Conservation (phyloP, 2,888 invertebrate genomes). For the Drosophila hamatofila region DNA sequence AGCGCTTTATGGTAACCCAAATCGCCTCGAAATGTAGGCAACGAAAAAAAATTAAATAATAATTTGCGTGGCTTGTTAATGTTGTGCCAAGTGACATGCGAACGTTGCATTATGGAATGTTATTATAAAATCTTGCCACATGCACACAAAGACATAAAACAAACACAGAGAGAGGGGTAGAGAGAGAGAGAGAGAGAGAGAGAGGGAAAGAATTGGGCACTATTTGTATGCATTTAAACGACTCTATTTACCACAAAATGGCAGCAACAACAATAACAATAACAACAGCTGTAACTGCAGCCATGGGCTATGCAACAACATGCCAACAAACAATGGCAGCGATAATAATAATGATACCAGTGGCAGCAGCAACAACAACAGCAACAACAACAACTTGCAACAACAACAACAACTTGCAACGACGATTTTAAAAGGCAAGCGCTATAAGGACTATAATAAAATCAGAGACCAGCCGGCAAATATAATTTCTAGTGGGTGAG, state of each 20-base stretch:
- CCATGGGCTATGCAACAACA: conserved; percentile 52
- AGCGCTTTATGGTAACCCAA: background rate
- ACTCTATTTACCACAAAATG: conserved; percentile 82
- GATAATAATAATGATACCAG: conserved; percentile 70
- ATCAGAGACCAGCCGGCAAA: conserved; percentile 40
- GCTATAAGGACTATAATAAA: conserved; percentile 61
- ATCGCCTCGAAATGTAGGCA: conserved; percentile 3
- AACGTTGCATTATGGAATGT: conserved; percentile 79
- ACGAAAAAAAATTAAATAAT: conserved; percentile 33
- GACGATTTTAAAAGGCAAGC: conserved; percentile 65
- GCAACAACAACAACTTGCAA: conserved; percentile 20
- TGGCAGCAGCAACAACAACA: conserved; percentile 26
- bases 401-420: conserved; percentile 25
- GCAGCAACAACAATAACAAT: conserved; percentile 48
- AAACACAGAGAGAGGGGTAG: conserved; percentile 5
- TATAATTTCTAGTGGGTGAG: conserved; percentile 63
- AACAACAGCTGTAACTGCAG: conserved; percentile 36
- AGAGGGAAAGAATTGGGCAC: conserved; percentile 27
- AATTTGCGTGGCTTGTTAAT: conserved; percentile 42
- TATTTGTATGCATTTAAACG: conserved; percentile 81
- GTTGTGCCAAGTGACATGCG: conserved; percentile 71
- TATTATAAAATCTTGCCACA: conserved; percentile 74
- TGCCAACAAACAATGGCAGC: conserved; percentile 75
- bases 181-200: background rate
- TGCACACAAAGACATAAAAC: conserved; percentile 15